These are phyloP conservation scores for Rhinogobio ventralis DNA, from an alignment of 2,797 vertebrate species.

Conservation along the genomic window DNA sequence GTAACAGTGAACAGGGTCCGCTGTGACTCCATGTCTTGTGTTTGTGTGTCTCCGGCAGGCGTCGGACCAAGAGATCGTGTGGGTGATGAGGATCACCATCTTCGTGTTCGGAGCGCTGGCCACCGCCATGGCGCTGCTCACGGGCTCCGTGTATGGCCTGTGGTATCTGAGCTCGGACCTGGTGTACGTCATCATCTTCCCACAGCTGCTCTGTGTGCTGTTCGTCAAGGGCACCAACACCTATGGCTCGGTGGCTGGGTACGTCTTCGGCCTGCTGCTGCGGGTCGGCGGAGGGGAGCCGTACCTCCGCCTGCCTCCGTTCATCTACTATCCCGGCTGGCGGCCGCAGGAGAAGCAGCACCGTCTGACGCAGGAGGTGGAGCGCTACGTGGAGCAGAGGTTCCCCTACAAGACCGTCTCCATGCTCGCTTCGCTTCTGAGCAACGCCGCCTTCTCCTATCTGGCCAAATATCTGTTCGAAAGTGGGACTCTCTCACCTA, in stretches of 20 bases:
- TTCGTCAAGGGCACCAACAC: slow-evolving; percentile 97
- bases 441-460: slow-evolving; percentile 88
- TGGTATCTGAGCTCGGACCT: slow-evolving; percentile 99
- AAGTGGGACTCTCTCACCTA: slow-evolving; percentile 89
- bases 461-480: slow-evolving; percentile 94
- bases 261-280: slow-evolving; percentile 89
- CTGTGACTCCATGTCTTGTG: neutral
- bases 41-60: slow-evolving; percentile 77
- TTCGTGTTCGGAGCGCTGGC: slow-evolving; percentile 94
- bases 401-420: slow-evolving; percentile 95
- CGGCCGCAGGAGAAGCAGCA: slow-evolving; percentile 79
- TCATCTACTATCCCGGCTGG: slow-evolving; percentile 94
- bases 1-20: neutral
- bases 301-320: slow-evolving; percentile 90
- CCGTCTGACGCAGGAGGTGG: slow-evolving; percentile 71
- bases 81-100: slow-evolving; percentile 95
- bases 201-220: slow-evolving; percentile 92
- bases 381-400: slow-evolving; percentile 85
- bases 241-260: slow-evolving; percentile 91
- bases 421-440: slow-evolving; percentile 90
- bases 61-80: slow-evolving; percentile 92
- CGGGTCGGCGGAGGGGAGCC: slow-evolving; percentile 95
- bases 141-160: slow-evolving; percentile 92
- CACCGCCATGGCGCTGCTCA: slow-evolving; percentile 92
- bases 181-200: slow-evolving; percentile 97